Evolutionary conservation across 1,140 invertebrate genomes (phyloP), one percentile per base, ranked within the genome.

Genomic region (Venturia canescens): DNA sequence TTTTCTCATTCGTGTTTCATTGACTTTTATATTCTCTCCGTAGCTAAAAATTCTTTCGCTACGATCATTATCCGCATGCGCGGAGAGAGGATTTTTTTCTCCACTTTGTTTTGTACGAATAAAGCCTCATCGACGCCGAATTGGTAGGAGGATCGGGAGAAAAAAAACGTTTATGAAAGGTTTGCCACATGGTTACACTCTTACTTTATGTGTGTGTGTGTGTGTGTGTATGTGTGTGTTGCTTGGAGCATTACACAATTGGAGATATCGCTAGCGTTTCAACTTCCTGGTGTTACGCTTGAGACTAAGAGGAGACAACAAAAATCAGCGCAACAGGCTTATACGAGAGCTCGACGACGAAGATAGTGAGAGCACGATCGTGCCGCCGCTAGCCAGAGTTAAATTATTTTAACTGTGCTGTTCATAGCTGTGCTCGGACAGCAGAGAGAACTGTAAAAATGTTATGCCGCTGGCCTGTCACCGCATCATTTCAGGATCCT

Each of bases 241-340:
- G 72, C 77, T 79, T 81, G 69, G 0, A 13, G 29, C 38, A 53
- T 74, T 74, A 26, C 71, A 74, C 71, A 74, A 74, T 74, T 53
- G 44, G 23, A 74, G 71, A 74, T 74, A 74, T 78, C 74, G 78
- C 79, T 83, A 77, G 81, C 78, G 38, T 83, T 82, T 82, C 78
- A 78, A 84, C 82, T 84, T 84, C 82, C 83, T 81, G 79, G 78
- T 84, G 82, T 84, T 84, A 83, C 83, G 79, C 79, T 23, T 67
- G 53, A 63, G 76, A 53, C 38, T 63, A 26, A 71, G 31, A 50
- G 78, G 71, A 83, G 29, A 38, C 57, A 29, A 44, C 63, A n/a
- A 71, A 21, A 71, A 71, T 74, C 21, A 74, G 48, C 9, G 44
- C 71, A 74, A 74, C 53, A 38, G 53, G 18, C 50, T 60, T n/a